Percentiles rank a stretch among this genome's conserved stretches.
These are phyloP conservation scores for Rhabdomys dilectus DNA, from an alignment of 2,113 vertebrate genomes.

Conservation along the genomic window DNA sequence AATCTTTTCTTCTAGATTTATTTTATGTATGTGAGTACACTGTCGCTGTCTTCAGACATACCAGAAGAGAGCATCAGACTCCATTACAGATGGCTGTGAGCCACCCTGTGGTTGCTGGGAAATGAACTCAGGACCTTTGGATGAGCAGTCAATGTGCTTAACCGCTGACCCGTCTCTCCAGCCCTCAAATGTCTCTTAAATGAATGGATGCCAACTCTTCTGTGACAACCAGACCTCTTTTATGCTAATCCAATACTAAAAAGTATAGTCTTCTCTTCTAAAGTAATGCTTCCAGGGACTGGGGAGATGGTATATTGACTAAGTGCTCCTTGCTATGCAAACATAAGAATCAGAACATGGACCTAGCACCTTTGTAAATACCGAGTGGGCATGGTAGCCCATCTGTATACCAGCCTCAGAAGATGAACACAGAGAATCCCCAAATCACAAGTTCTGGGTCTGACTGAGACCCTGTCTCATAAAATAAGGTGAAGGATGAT, in stretches of 20 bases:
- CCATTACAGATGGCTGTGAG: no score
- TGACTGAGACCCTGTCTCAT: background rate
- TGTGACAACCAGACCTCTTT: constrained; percentile 38
- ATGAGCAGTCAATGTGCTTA: no score
- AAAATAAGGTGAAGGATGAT: background rate
- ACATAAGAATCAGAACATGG: background rate
- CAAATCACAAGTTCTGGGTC: background rate
- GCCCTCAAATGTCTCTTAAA: background rate
- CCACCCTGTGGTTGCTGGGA: no score
- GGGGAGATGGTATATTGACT: background rate
- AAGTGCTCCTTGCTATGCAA: no score
- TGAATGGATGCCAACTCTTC: constrained; percentile 23
- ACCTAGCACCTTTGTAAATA: background rate
- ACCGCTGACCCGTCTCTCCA: no score
- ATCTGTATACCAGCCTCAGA: background rate
- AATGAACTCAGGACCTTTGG: no score
- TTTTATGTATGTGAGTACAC: no score
- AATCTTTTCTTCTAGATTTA: no score
- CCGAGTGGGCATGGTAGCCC: background rate
- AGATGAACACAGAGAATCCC: background rate
- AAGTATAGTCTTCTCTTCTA: background rate
- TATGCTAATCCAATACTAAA: constrained; percentile 8
- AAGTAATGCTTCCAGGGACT: background rate
- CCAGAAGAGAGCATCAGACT: no score
- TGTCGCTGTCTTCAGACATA: no score